Percentiles rank a stretch among this genome's conserved stretches.
Conservation (phyloP, 2,113 vertebrate species). For the Brachyistius frenatus region DNA sequence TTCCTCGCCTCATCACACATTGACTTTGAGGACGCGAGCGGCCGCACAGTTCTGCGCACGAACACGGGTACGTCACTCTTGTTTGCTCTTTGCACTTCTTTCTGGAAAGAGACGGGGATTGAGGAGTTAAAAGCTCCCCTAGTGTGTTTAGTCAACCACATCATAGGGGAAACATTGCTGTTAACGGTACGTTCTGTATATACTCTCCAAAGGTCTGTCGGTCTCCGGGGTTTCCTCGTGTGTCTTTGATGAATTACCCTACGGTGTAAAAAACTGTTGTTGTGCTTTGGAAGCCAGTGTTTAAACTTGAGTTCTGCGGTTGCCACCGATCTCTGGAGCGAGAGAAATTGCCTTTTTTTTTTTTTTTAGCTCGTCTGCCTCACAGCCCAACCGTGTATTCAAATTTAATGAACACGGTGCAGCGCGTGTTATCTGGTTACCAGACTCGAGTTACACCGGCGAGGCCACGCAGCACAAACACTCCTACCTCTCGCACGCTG, state of each 20-base stretch:
- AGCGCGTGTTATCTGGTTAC: constrained; percentile 81
- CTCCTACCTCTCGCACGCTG: not conserved
- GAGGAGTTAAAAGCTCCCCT: not conserved
- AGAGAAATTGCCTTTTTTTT: constrained; percentile 4
- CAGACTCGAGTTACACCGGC: constrained; percentile 72
- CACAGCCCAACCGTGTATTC: constrained; percentile 67
- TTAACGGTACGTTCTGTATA: not conserved
- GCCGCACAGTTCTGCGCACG: not conserved
- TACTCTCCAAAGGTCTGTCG: not conserved
- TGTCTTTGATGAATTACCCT: not conserved
- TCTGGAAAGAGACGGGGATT: not conserved
- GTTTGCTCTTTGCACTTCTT: not conserved
- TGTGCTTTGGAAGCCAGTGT: not conserved
- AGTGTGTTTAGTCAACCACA: not conserved
- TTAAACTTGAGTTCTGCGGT: constrained; percentile 8
- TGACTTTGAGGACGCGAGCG: constrained; percentile 23
- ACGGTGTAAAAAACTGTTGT: not conserved
- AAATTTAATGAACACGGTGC: constrained; percentile 83
- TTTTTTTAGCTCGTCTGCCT: constrained; percentile 26
- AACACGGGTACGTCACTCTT: constrained; percentile 64
- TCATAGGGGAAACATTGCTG: not conserved
- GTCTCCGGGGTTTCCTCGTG: not conserved
- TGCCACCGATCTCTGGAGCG: not conserved
- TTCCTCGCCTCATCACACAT: constrained; percentile 9
- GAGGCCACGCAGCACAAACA: constrained; percentile 28